Percentiles rank a stretch among this genome's conserved stretches.
Evolutionary conservation across 2,797 vertebrate genomes (phyloP).

Genomic region (Eulemur rubriventer): DNA sequence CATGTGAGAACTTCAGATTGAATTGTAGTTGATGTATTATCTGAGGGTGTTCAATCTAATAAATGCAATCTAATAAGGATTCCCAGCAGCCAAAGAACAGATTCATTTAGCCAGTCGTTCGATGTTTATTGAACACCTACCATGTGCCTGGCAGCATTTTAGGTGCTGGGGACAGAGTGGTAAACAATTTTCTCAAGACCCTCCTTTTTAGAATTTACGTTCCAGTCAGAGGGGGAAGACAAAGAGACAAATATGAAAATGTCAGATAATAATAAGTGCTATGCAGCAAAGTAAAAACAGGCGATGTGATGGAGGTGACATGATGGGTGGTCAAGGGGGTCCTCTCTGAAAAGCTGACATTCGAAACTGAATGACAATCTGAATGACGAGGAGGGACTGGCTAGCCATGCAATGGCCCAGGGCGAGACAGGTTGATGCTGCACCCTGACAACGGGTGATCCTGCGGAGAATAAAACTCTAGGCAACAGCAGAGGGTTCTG

Average conservation of each 20-base stretch:
- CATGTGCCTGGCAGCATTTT: background rate
- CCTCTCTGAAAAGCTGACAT: conserved; percentile 10
- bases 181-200: background rate
- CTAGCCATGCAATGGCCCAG: background rate
- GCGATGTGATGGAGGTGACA: background rate
- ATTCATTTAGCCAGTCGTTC: background rate
- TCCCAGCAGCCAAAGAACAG: background rate
- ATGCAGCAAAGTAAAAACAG: background rate
- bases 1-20: background rate
- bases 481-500: background rate
- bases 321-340: background rate
- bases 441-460: background rate
- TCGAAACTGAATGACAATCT: background rate
- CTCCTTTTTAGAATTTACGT: background rate
- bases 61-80: background rate
- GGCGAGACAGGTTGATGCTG: background rate
- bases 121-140: background rate
- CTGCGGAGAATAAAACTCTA: background rate
- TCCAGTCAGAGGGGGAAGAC: background rate
- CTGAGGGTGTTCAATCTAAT: background rate
- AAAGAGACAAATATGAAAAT: background rate
- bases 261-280: background rate
- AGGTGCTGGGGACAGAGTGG: background rate
- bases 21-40: background rate
- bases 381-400: background rate